A percentile compares a stretch with the other conserved stretches of the same genome.
Evolutionary conservation across 2,888 invertebrate genomes (phyloP).

Genomic region (Cheilosia vulpina): DNA sequence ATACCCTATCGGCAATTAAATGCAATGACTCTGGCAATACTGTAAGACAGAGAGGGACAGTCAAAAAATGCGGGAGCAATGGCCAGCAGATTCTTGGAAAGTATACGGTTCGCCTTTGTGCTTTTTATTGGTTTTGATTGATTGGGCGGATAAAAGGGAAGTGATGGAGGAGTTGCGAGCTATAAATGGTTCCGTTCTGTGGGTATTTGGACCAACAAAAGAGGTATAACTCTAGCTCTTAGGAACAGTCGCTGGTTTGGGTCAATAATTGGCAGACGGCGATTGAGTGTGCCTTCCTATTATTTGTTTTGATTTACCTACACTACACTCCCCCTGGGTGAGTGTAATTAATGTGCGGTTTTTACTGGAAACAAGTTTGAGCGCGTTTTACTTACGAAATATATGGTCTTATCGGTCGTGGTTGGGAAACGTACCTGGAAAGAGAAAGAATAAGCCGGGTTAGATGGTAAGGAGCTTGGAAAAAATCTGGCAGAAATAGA

Average conservation of each 20-base stretch:
- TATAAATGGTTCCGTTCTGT: constrained; percentile 45
- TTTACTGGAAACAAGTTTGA: not conserved
- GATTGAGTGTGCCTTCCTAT: not conserved
- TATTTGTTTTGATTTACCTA: not conserved
- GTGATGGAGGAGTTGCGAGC: constrained; percentile 21
- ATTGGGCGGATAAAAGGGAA: constrained; percentile 77
- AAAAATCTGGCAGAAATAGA: no score
- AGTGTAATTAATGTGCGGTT: not conserved
- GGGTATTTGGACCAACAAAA: not conserved
- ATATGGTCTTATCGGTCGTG: not conserved
- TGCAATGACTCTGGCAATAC: constrained; percentile 68
- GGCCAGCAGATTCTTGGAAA: constrained; percentile 11
- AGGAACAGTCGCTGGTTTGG: constrained; percentile 18
- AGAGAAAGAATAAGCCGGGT: not conserved
- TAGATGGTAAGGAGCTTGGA: no score
- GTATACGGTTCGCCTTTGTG: constrained; percentile 23
- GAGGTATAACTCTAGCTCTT: constrained; percentile 17
- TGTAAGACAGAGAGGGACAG: not conserved
- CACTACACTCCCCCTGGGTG: not conserved
- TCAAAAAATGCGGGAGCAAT: constrained; percentile 34
- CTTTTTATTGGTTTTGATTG: constrained; percentile 80
- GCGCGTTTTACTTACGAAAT: not conserved
- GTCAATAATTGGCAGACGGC: constrained; percentile 3
- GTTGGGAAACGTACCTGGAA: constrained; percentile 3
- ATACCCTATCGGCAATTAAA: constrained; percentile 66